Percentiles rank a stretch among this genome's conserved stretches.
Conservation (phyloP, 2,113 vertebrate species). For the Ammodytes dubius region DNA sequence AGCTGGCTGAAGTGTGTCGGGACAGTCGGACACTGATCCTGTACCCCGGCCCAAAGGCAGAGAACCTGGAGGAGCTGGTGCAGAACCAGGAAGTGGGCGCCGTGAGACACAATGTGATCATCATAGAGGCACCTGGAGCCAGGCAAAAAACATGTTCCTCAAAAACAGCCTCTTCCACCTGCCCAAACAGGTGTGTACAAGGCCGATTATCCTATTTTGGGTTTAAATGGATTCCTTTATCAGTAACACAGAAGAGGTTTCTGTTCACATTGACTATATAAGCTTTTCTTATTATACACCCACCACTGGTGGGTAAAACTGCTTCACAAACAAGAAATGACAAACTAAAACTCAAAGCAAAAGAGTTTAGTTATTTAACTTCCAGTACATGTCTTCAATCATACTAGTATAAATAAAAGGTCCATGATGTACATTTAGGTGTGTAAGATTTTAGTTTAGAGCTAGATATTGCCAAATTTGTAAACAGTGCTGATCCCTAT, state of each 20-base stretch:
- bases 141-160: constrained; percentile 98
- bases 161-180: constrained; percentile 93
- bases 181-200: constrained; percentile 90
- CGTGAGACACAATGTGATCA: constrained; percentile 88
- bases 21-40: constrained; percentile 90
- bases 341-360: constrained; percentile 10
- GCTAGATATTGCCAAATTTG: not conserved
- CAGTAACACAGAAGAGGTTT: not conserved
- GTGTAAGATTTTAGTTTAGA: too few species aligned
- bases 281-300: not conserved
- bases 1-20: constrained; percentile 91
- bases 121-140: constrained; percentile 99
- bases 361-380: too few species aligned
- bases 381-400: too few species aligned
- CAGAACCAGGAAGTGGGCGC: constrained; percentile 75
- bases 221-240: not conserved
- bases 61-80: constrained; percentile 86
- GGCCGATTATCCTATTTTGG: not conserved
- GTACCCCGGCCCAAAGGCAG: constrained; percentile 92
- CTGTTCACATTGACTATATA: not conserved
- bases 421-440: too few species aligned
- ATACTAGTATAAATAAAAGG: too few species aligned
- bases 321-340: constrained; percentile 9
- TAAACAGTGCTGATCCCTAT: not conserved
- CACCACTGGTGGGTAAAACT: constrained; percentile 4